phyloP scores from a whole-genome alignment of 2,797 vertebrate species.

The Siniperca undulata region DNA sequence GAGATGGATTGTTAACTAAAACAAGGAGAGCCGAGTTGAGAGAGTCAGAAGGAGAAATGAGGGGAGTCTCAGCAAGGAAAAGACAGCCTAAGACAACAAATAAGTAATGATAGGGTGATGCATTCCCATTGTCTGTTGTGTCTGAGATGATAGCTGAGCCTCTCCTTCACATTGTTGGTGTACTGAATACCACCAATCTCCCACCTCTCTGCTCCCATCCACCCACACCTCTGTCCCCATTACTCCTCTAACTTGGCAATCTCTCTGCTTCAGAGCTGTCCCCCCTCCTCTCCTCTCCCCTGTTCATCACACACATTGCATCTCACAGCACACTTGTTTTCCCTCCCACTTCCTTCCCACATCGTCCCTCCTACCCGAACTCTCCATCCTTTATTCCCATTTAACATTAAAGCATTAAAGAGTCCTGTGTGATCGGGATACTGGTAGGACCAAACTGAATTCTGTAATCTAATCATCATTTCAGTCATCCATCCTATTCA shows the following conservation, averaged over 20 bases:
- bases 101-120: constrained; percentile 73
- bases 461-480: constrained; percentile 69
- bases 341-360: constrained; percentile 28
- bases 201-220: constrained; percentile 58
- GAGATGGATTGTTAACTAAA: constrained; percentile 41
- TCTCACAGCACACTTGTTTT: neutral
- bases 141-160: constrained; percentile 72
- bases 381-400: constrained; percentile 35
- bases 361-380: neutral
- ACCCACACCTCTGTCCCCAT: constrained; percentile 67
- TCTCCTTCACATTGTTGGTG: constrained; percentile 61
- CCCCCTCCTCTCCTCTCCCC: constrained; percentile 27
- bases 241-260: constrained; percentile 61
- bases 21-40: constrained; percentile 3
- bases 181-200: constrained; percentile 63
- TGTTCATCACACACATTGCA: constrained; percentile 43
- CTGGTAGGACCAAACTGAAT: constrained; percentile 58
- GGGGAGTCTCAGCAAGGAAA: constrained; percentile 39
- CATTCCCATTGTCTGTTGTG: constrained; percentile 67
- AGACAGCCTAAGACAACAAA: constrained; percentile 60
- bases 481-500: constrained; percentile 57
- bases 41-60: constrained; percentile 47
- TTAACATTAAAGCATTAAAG: constrained; percentile 18
- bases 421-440: constrained; percentile 55
- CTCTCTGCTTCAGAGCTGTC: constrained; percentile 46